Base-by-base conservation (phyloP, 2,888 invertebrate genomes). In the Dryococelus australis region DNA sequence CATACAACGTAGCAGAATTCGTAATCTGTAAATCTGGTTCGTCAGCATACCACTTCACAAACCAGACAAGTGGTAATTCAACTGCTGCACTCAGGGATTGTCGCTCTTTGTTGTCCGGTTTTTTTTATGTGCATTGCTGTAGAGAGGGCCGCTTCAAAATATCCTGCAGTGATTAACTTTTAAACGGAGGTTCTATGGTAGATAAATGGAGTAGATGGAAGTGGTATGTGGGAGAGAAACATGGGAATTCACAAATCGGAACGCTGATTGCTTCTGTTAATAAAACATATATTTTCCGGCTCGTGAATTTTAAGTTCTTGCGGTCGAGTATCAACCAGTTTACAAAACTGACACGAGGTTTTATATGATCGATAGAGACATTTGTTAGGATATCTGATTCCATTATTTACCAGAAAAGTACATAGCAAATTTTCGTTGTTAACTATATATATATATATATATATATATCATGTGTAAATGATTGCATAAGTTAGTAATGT, bases 151-250 rank as follows among this genome's bases (percentile, higher is more conserved):
- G 65, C 65, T 65, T 65, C n/a, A 24, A 8, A 65, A 65, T 65
- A 16, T 65, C 65, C 65, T 65, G 65, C 65, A 65, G 65, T 65
- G 65, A 65, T 65, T 65, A 65, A 65, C 65, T 65, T n/a, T 65
- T 20, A 65, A 16, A n/a, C 65, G 65, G 12, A 16, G 16, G 8
- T 47, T 47, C 4, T 47, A 47, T 47, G 47, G 47, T 47, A 13
- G 47, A 10, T 47, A 47, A 47, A 47, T 47, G 47, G 1, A 65
- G 24, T 24, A 10, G 24, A 65, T 24, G 16, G 20, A 47, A 47
- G 65, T 2, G 65, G n/a, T 5, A 24, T 2, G 20, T 8, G 65
- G 24, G 8, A 20, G 65, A 24, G 65, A 24, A 65, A 65, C 65
- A n/a, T n/a, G 65, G n/a, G 65, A n/a, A 65, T 65, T 65, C 65